phyloP scores from a whole-genome alignment of 2,113 vertebrate genomes.

The Electrona antarctica region DNA sequence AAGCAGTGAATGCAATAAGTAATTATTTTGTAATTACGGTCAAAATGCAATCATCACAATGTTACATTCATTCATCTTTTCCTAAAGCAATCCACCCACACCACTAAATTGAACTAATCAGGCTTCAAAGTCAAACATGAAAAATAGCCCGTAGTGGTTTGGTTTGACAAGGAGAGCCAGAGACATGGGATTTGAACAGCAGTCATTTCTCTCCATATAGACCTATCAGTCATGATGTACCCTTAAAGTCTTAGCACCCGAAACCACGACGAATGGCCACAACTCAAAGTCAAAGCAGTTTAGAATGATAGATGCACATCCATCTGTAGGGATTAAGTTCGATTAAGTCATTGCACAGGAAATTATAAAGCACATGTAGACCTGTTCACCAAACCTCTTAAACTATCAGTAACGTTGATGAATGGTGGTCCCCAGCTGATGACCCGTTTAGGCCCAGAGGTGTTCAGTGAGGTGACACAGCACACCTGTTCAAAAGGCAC shows the following conservation, averaged over 20 bases:
- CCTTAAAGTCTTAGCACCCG: slow-evolving; percentile 43
- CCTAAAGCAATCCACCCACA: too few species aligned
- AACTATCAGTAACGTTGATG: not conserved
- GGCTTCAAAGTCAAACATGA: not conserved
- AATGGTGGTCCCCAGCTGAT: too few species aligned
- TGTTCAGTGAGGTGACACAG: too few species aligned
- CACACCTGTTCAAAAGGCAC: too few species aligned
- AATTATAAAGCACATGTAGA: not conserved
- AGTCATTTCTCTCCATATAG: slow-evolving; percentile 54
- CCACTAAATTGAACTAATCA: too few species aligned
- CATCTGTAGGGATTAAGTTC: slow-evolving; percentile 24
- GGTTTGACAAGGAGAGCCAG: not conserved
- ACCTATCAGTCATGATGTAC: slow-evolving; percentile 42
- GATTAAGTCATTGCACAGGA: not conserved
- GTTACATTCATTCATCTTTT: not conserved
- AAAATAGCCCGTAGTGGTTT: slow-evolving; percentile 12
- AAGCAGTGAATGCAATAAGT: slow-evolving; percentile 4
- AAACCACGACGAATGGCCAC: slow-evolving; percentile 46
- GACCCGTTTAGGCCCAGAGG: too few species aligned
- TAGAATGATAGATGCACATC: slow-evolving; percentile 30
- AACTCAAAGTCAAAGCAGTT: slow-evolving; percentile 20
- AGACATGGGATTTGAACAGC: slow-evolving; percentile 47
- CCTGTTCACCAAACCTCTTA: not conserved
- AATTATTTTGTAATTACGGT: not conserved
- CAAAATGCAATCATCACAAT: not conserved